phyloP scores from a whole-genome alignment of 2,888 invertebrate genomes.

The Eupsilia transversa region DNA sequence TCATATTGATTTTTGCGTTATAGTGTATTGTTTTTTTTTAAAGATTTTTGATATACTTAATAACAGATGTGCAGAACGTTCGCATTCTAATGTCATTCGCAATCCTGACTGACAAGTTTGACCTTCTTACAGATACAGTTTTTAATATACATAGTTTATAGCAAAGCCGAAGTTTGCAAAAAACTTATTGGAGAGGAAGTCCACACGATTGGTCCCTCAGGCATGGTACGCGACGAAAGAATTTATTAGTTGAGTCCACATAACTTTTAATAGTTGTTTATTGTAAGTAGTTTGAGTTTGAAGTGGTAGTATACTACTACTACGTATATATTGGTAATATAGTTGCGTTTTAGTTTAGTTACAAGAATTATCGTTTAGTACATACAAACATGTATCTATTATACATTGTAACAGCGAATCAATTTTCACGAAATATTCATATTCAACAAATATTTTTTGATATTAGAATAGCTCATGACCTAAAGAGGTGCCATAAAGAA shows the following conservation, averaged over 20 bases:
- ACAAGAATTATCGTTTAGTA: not conserved
- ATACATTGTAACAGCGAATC: too few species aligned
- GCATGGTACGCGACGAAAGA: conserved; percentile 25
- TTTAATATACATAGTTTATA: conserved; percentile 1
- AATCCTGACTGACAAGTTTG: too few species aligned
- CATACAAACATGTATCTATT: not conserved
- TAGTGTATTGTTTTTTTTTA: not conserved
- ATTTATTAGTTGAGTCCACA: conserved; percentile 26
- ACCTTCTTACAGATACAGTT: not conserved
- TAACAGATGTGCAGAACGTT: too few species aligned
- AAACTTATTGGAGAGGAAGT: conserved; percentile 9
- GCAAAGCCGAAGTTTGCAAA: conserved; percentile 16
- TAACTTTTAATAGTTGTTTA: conserved; percentile 53
- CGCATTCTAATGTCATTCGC: too few species aligned
- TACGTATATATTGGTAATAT: not conserved
- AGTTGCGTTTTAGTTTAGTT: not conserved
- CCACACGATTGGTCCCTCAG: conserved; percentile 31
- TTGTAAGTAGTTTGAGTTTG: conserved; percentile 22
- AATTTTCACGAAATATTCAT: too few species aligned
- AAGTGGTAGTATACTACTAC: conserved; percentile 4
- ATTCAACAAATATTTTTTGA: too few species aligned
- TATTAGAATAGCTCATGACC: too few species aligned
- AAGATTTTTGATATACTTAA: too few species aligned
- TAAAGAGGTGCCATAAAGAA: too few species aligned
- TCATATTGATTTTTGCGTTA: not conserved